Conservation (phyloP, 2,888 invertebrate species). For the Drosophila aldrichi region DNA sequence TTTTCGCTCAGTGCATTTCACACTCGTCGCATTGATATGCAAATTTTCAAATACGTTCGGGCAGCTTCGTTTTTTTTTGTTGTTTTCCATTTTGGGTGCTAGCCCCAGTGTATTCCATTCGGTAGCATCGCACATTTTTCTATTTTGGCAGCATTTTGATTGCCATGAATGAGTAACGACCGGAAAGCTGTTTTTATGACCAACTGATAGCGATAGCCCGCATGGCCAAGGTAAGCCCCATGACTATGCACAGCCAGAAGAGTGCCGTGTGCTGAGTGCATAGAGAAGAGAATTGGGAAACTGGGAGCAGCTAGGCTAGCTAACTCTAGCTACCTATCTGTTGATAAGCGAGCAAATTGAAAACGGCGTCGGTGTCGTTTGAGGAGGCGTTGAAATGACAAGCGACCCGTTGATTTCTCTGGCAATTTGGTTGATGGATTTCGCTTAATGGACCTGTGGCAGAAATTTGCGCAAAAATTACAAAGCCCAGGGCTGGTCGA, state of each 20-base stretch:
- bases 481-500: constrained; percentile 11
- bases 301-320: constrained; percentile 17
- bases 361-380: constrained; percentile 69
- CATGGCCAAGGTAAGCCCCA: constrained; percentile 58
- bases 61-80: constrained; percentile 31
- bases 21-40: constrained; percentile 75
- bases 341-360: constrained; percentile 78
- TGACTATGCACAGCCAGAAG: constrained; percentile 26
- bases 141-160: constrained; percentile 80
- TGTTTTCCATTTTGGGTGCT: constrained; percentile 16
- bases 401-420: constrained; percentile 68
- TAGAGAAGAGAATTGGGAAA: constrained; percentile 3
- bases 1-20: constrained; percentile 52
- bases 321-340: constrained; percentile 23
- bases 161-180: constrained; percentile 84
- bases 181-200: constrained; percentile 84
- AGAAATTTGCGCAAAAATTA: constrained; percentile 66
- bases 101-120: constrained; percentile 1
- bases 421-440: constrained; percentile 84
- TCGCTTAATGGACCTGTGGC: constrained; percentile 75
- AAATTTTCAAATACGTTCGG: constrained; percentile 72
- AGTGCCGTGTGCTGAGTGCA: constrained; percentile 12
- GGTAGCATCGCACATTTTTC: constrained; percentile 58
- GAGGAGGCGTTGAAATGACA: constrained; percentile 74
- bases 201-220: constrained; percentile 73